Conservation (phyloP, 2,113 vertebrate genomes). For the Ceratotherium simum region DNA sequence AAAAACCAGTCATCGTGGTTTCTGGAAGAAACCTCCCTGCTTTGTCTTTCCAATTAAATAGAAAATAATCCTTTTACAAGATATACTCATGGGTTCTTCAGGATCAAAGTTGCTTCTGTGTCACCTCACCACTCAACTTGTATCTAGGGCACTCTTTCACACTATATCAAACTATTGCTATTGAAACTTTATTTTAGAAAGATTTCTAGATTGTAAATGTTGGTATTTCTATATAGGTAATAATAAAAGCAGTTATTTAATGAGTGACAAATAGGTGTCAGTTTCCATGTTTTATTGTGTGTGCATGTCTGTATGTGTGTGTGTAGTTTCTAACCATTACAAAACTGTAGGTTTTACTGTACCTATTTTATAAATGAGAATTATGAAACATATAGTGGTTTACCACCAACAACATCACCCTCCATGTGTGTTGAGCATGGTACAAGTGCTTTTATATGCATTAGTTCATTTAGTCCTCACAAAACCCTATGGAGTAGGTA, state of each 20-base stretch:
- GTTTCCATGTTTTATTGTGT: background rate
- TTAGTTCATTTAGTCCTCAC: background rate
- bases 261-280: background rate
- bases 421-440: background rate
- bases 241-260: background rate
- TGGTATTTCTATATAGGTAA: background rate
- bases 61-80: constrained; percentile 8
- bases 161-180: background rate
- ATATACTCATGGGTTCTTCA: background rate
- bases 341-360: background rate
- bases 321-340: background rate
- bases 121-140: background rate
- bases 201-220: background rate
- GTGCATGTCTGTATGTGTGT: background rate
- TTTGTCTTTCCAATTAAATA: constrained; percentile 36
- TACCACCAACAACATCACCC: background rate
- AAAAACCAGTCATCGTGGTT: background rate
- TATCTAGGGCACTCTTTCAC: background rate
- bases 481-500: background rate
- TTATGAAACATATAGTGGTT: background rate
- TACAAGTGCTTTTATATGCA: background rate
- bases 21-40: background rate
- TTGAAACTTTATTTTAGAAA: constrained; percentile 23
- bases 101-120: background rate
- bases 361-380: background rate